Evolutionary conservation across 2,113 vertebrate species (phyloP).

Genomic region (Halichoerus grypus): DNA sequence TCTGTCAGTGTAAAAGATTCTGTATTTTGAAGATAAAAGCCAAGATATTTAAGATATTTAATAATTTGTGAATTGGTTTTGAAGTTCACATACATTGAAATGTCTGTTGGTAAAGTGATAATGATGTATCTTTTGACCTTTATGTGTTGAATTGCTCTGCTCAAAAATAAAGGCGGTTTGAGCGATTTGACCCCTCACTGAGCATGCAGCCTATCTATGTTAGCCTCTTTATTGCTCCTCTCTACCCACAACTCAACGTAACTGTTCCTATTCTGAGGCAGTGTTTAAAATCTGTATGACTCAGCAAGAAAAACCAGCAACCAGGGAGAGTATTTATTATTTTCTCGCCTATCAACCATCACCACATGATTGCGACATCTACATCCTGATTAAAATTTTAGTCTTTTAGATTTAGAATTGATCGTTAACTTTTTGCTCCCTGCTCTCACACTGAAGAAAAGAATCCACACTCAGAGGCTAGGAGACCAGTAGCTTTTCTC

Average conservation of each 20-base stretch:
- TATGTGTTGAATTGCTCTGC: not conserved
- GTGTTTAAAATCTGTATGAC: conserved; percentile 31
- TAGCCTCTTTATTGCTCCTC: not conserved
- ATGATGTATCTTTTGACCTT: not conserved
- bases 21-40: conserved; percentile 32
- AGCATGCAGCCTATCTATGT: not conserved
- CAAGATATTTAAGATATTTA: not conserved
- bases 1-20: conserved; percentile 11
- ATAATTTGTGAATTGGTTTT: conserved; percentile 19
- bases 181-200: not conserved
- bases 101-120: not conserved
- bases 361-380: conserved; percentile 37
- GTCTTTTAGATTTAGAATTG: conserved; percentile 44
- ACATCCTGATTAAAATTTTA: conserved; percentile 34
- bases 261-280: conserved; percentile 25
- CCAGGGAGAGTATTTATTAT: conserved; percentile 53
- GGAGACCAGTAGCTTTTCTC: not conserved
- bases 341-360: conserved; percentile 27
- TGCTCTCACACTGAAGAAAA: conserved; percentile 18
- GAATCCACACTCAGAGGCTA: not conserved
- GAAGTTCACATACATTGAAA: not conserved
- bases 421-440: conserved; percentile 44
- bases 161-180: not conserved
- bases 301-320: conserved; percentile 58
- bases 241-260: not conserved